Percentiles rank a stretch among this genome's conserved stretches.
phyloP scores from a whole-genome alignment of 2,113 vertebrate species.

The Glaucidium brasilianum region DNA sequence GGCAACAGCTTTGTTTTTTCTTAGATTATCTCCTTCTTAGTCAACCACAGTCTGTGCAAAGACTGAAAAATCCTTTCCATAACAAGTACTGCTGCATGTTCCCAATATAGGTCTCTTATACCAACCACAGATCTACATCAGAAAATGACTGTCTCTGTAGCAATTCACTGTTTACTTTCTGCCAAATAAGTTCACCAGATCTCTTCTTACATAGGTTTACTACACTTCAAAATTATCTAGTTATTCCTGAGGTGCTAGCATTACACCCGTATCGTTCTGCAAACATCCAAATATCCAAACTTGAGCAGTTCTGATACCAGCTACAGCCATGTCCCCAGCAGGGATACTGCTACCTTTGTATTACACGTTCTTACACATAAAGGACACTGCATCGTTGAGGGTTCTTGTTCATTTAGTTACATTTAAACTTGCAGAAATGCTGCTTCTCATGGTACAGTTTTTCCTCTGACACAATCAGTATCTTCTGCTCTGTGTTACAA shows the following conservation, averaged over 20 bases:
- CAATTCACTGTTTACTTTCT: not conserved
- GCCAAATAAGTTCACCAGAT: not conserved
- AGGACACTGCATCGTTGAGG: not conserved
- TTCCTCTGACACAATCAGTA: not conserved
- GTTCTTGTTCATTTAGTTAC: not conserved
- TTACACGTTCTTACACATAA: rapidly evolving
- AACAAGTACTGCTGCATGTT: not conserved
- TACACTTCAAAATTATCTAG: not conserved
- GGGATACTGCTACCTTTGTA: not conserved
- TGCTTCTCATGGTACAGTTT: not conserved
- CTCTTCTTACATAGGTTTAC: not conserved
- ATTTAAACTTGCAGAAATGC: not conserved
- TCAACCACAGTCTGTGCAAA: not conserved
- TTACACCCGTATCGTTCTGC: not conserved
- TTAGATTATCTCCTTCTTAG: not conserved
- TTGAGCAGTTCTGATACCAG: not conserved
- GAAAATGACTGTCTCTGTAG: not conserved
- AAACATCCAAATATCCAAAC: not conserved
- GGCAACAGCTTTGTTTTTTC: not conserved
- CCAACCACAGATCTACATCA: not conserved
- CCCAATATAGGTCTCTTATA: not conserved
- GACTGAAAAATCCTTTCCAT: not conserved
- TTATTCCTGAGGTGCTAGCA: not conserved
- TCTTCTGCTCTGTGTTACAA: not conserved
- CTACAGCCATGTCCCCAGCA: not conserved